These are phyloP conservation scores for Sebastes umbrosus DNA, from an alignment of 2,797 vertebrate genomes.

Conservation along the genomic window DNA sequence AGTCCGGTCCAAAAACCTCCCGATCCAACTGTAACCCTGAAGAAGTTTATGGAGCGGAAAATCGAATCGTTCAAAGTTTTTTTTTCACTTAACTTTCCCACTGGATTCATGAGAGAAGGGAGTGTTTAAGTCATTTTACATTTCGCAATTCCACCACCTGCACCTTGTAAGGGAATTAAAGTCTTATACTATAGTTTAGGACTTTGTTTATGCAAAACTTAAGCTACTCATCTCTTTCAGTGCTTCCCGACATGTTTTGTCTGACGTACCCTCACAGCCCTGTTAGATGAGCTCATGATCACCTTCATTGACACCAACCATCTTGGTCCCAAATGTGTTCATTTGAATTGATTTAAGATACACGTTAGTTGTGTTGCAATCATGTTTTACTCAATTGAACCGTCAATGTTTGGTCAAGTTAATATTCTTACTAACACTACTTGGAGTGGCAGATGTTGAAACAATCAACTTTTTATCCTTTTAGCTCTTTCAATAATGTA, in stretches of 20 bases:
- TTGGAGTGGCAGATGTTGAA: too few species aligned
- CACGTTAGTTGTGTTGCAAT: too few species aligned
- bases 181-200: background rate
- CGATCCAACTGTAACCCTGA: background rate
- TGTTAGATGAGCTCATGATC: too few species aligned
- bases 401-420: too few species aligned
- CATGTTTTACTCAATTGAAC: fast-evolving
- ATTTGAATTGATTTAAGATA: too few species aligned
- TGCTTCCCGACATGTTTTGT: too few species aligned
- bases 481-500: too few species aligned
- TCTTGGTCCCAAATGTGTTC: too few species aligned
- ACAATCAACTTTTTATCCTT: too few species aligned
- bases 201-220: slow-evolving; percentile 4
- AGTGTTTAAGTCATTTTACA: background rate
- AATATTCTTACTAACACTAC: fast-evolving
- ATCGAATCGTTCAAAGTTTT: slow-evolving; percentile 23
- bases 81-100: background rate
- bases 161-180: background rate
- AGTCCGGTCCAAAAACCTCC: background rate
- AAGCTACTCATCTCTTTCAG: background rate
- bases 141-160: slow-evolving; percentile 11
- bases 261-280: too few species aligned
- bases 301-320: too few species aligned
- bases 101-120: background rate
- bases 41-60: slow-evolving; percentile 42